Evolutionary conservation across 2,113 vertebrate genomes (phyloP), one percentile per base, ranked within the genome.

Genomic region (Chaenocephalus aceratus): DNA sequence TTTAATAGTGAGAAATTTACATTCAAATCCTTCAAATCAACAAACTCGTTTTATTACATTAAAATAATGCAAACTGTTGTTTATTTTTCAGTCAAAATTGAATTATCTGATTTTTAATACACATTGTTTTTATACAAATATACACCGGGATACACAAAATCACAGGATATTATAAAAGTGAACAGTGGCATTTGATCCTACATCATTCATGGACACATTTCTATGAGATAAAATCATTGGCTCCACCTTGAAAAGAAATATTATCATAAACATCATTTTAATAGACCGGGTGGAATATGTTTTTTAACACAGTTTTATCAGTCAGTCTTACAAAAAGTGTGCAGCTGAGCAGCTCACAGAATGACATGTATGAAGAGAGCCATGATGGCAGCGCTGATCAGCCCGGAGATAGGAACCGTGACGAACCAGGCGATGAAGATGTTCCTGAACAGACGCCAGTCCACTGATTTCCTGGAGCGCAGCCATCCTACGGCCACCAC

Each of bases 361-460:
- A 97, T 66, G 3, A 93, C 92, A 0, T 93, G 95, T 4, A 86
- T 95, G 91, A 99, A 96, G 45, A 99, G 63, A 0, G 97, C 97
- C 98, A 99, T 99, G 65, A 99, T 96, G 72, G 95, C 97, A 1
- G 98, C 96, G 0, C 98, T 99, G 91, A 99, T 97, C 18, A 99
- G 75, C 0, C 97, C 97, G 0, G 97, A 97, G 76, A 99, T 97
- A 2, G 97, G 97, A 59, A 99, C 98, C 0, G 98, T 99, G 51
- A 99, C 98, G 0, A 99, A 99, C 98, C 98, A 99, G 48, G 98
- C 97, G 92, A 99, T 95, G 85, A 99, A 99, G 88, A 99, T 99
- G 89, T 99, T 99, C 53, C 97, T 96, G 91, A 99, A 99, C 54
- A 99, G 95, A 41, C 88, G 94, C 97, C 98, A 99, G 86, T 99